A percentile compares a stretch with the other conserved stretches of the same genome.
Conservation (phyloP, 2,113 vertebrate species). For the Phalacrocorax pelagicus region DNA sequence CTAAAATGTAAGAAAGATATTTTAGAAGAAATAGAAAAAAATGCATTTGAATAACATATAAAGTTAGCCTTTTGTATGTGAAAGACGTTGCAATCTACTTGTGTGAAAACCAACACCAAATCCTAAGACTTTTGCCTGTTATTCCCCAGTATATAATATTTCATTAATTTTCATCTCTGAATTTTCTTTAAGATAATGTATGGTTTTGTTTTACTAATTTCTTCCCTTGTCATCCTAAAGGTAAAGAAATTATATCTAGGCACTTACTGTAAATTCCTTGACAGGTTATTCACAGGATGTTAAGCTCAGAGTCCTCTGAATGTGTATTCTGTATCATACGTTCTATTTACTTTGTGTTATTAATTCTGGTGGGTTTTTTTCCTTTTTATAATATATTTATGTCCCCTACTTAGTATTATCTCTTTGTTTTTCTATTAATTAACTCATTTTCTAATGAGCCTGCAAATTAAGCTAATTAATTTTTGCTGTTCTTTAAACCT, state of each 20-base stretch:
- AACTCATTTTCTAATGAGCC: neutral
- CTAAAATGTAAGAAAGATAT: neutral
- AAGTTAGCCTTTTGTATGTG: neutral
- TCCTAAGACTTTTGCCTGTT: neutral
- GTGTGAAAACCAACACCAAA: neutral
- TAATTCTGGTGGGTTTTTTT: neutral
- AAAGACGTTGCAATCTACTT: neutral
- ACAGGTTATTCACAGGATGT: neutral
- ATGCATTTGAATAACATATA: neutral
- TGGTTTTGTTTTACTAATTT: neutral
- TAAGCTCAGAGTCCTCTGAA: neutral
- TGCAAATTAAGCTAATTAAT: neutral
- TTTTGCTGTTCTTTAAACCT: neutral
- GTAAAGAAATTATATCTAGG: neutral
- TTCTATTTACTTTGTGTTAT: neutral
- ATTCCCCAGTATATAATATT: neutral
- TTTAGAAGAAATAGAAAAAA: neutral
- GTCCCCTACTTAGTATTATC: neutral
- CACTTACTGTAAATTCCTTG: neutral
- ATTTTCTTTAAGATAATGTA: neutral
- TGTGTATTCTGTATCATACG: neutral
- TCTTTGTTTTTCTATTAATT: neutral
- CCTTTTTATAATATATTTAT: neutral
- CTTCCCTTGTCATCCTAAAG: neutral
- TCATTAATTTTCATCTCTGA: neutral